Percentiles rank a stretch among this genome's conserved stretches.
phyloP scores from a whole-genome alignment of 2,797 vertebrate species.

The Anisognathus igniventris region DNA sequence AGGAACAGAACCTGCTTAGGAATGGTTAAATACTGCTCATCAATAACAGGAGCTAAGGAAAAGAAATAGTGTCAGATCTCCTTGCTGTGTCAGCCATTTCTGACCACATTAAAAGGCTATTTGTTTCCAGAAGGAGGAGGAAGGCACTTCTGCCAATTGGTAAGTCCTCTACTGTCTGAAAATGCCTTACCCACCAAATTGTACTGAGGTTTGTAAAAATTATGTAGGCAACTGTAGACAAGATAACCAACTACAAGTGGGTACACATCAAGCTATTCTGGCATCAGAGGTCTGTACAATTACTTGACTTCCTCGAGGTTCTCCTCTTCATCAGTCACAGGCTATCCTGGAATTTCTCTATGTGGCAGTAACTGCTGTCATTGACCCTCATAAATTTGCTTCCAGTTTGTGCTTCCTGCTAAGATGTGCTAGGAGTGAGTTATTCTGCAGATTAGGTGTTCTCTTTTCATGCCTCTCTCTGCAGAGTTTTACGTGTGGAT shows the following conservation, averaged over 20 bases:
- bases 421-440: not conserved
- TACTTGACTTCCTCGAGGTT: not conserved
- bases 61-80: constrained; percentile 3
- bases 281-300: not conserved
- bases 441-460: not conserved
- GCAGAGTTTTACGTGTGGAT: not conserved
- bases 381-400: not conserved
- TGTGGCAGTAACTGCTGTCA: not conserved
- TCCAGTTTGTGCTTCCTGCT: not conserved
- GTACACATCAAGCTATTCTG: not conserved
- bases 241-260: not conserved
- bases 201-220: not conserved
- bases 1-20: constrained; percentile 43
- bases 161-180: not conserved
- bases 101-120: not conserved
- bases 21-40: constrained; percentile 62
- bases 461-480: not conserved
- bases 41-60: constrained; percentile 5
- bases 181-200: not conserved
- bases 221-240: not conserved
- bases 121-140: not conserved
- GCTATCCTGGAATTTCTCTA: not conserved
- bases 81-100: constrained; percentile 27
- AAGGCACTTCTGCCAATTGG: not conserved
- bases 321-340: not conserved